These are phyloP conservation scores for Mamestra brassicae DNA, from an alignment of 2,888 invertebrate genomes.

Conservation along the genomic window DNA sequence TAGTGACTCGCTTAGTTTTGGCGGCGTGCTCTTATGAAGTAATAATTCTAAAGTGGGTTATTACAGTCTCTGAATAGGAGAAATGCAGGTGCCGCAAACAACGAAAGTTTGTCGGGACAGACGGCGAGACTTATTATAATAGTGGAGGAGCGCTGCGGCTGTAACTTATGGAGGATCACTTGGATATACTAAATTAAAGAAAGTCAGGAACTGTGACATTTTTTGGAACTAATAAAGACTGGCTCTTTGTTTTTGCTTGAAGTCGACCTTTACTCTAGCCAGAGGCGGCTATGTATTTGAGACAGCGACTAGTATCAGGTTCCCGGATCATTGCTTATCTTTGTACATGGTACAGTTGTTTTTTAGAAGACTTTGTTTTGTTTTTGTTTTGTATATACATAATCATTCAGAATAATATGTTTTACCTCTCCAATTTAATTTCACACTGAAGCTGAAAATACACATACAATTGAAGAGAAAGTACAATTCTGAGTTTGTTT, in stretches of 20 bases:
- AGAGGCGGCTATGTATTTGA: neutral
- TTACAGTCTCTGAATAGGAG: slow-evolving; percentile 49
- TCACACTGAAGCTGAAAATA: too few species aligned
- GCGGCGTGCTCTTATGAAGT: slow-evolving; percentile 36
- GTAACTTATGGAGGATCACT: slow-evolving; percentile 44
- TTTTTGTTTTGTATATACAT: neutral
- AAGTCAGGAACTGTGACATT: neutral
- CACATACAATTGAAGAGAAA: too few species aligned
- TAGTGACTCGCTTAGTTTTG: slow-evolving; percentile 9
- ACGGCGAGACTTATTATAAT: slow-evolving; percentile 55
- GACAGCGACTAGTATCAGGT: slow-evolving; percentile 2
- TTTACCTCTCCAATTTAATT: too few species aligned
- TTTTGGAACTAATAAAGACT: slow-evolving; percentile 16
- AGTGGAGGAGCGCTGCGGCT: slow-evolving; percentile 33
- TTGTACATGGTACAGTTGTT: neutral
- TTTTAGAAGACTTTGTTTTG: neutral
- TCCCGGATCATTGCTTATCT: slow-evolving; percentile 21
- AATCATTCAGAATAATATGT: neutral
- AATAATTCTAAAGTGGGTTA: slow-evolving; percentile 59
- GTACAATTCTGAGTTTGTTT: too few species aligned
- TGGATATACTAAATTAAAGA: slow-evolving; percentile 27
- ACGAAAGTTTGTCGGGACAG: slow-evolving; percentile 59
- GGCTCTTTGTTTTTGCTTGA: neutral
- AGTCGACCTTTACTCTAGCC: neutral
- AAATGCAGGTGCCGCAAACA: slow-evolving; percentile 66